phyloP scores from a whole-genome alignment of 53 echinoderm and acorn worm species.

The Luidia sarsii region DNA sequence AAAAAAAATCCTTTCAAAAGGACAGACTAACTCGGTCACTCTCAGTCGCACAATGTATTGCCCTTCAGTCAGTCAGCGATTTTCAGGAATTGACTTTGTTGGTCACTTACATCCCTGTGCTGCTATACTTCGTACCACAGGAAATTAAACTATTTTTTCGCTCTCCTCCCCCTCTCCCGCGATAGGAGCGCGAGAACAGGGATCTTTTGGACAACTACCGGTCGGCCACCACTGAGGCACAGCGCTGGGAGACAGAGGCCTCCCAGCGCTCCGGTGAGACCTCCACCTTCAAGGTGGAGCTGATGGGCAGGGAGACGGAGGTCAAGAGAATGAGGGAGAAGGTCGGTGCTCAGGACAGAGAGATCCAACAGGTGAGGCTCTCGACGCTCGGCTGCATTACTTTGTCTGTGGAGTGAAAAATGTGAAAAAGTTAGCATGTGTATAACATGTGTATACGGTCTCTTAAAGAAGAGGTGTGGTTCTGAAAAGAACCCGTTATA shows the following conservation, averaged over 20 bases:
- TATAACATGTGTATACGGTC: too few relatives aligned
- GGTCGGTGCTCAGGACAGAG: conserved; percentile 62
- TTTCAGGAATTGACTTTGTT: too few relatives aligned
- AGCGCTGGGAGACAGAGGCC: conserved; percentile 94
- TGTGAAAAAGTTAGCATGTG: too few relatives aligned
- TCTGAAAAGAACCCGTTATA: too few relatives aligned
- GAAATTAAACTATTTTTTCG: not conserved
- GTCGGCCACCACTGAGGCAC: conserved; percentile 77
- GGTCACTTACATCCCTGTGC: too few relatives aligned
- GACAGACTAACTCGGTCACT: too few relatives aligned
- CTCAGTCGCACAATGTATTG: too few relatives aligned
- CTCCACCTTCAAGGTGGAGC: conserved; percentile 77
- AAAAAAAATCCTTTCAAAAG: too few relatives aligned
- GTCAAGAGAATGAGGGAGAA: conserved; percentile 71
- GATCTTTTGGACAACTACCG: conserved; percentile 92
- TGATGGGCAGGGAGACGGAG: conserved; percentile 79
- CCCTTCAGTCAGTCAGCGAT: too few relatives aligned
- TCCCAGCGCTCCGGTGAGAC: conserved; percentile 71
- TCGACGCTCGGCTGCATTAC: too few relatives aligned
- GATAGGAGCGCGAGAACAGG: conserved; percentile 85
- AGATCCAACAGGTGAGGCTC: conserved; percentile 93
- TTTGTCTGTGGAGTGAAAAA: too few relatives aligned
- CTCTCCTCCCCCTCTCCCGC: not conserved
- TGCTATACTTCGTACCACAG: not conserved
- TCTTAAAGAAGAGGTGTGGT: too few relatives aligned